Conservation (phyloP, 2,113 vertebrate genomes). For the Opisthocomus hoazin region DNA sequence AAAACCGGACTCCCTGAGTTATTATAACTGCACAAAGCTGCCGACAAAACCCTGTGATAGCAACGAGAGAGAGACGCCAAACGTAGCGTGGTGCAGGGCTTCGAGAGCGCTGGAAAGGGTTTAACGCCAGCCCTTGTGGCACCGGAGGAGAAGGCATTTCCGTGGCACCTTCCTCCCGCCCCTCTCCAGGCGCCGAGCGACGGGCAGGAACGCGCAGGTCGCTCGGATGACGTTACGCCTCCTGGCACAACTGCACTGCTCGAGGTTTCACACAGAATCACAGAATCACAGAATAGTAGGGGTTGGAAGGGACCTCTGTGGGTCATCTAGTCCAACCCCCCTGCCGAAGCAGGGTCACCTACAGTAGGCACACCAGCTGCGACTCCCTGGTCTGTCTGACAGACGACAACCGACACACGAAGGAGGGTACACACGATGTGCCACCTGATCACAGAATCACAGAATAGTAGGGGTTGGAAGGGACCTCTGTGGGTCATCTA, state of each 20-base stretch:
- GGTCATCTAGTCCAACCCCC: too few relatives aligned
- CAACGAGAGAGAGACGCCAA: fast-evolving
- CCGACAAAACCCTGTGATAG: background rate
- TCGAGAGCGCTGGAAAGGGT: background rate
- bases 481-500: too few relatives aligned
- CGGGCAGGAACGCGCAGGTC: fast-evolving
- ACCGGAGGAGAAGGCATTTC: background rate
- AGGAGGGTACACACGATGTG: too few relatives aligned
- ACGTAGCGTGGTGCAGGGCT: fast-evolving
- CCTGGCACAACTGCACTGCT: background rate
- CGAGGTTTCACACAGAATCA: background rate
- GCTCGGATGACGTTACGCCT: fast-evolving
- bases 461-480: too few relatives aligned
- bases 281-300: too few relatives aligned
- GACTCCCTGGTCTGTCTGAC: background rate
- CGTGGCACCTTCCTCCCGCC: fast-evolving
- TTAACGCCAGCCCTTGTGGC: fast-evolving
- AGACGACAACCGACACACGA: fast-evolving
- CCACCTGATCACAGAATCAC: too few relatives aligned
- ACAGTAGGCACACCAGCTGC: fast-evolving
- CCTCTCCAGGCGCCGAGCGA: too few relatives aligned
- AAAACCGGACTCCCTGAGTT: too few relatives aligned
- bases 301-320: too few relatives aligned
- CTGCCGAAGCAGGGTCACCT: too few relatives aligned
- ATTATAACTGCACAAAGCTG: background rate